Evolutionary conservation across 1,140 invertebrate species (phyloP).

Genomic region (Aphaenogaster ashmeadi): DNA sequence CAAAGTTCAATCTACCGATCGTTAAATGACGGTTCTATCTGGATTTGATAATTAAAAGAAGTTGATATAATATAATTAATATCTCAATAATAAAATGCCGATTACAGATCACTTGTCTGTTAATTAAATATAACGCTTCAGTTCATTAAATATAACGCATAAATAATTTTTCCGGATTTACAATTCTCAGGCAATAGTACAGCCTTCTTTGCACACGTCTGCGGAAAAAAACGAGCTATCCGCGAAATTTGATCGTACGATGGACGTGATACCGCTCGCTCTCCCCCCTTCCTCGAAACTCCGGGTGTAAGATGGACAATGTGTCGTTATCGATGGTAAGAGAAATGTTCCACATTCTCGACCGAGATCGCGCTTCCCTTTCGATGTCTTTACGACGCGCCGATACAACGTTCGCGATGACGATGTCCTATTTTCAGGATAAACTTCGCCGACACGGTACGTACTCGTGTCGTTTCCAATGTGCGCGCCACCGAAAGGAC

Average conservation of each 20-base stretch:
- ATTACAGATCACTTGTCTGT: background rate
- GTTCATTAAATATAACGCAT: background rate
- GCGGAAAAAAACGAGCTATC: background rate
- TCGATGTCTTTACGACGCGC: slow-evolving; percentile 54
- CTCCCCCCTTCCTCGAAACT: slow-evolving; percentile 48
- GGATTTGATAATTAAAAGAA: background rate
- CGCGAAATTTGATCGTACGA: slow-evolving; percentile 43
- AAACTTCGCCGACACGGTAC: slow-evolving; percentile 33
- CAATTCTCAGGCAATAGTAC: background rate
- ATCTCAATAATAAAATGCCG: background rate
- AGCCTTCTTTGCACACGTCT: background rate
- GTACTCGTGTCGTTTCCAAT: background rate
- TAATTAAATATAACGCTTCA: background rate
- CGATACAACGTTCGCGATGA: slow-evolving; percentile 49
- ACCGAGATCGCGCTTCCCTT: slow-evolving; percentile 15
- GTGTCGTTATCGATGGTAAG: slow-evolving; percentile 67
- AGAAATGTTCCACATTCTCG: slow-evolving; percentile 45
- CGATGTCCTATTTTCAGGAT: slow-evolving; percentile 57
- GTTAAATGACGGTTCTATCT: background rate
- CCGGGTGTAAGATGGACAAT: slow-evolving; percentile 61
- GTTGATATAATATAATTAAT: background rate
- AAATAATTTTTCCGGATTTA: background rate
- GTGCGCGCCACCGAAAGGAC: background rate
- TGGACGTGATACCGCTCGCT: slow-evolving; percentile 20
- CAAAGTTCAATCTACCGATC: background rate